phyloP scores from a whole-genome alignment of 2,113 vertebrate genomes.

The Hiodon tergisus region DNA sequence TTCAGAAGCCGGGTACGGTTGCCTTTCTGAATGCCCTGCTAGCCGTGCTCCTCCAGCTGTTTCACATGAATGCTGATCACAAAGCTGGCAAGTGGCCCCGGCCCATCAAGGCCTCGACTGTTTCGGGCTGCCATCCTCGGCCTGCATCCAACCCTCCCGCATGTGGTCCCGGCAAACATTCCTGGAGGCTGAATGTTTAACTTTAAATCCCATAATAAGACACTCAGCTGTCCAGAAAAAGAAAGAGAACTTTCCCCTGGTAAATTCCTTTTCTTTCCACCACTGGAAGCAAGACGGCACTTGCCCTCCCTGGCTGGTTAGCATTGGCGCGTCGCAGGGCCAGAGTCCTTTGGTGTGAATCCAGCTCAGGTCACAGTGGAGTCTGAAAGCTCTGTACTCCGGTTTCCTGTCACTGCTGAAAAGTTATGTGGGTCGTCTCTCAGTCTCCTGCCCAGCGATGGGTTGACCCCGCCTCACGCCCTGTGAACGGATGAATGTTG shows the following conservation, averaged over 20 bases:
- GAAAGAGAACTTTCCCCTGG: slow-evolving; percentile 64
- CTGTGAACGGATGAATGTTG: too few relatives aligned
- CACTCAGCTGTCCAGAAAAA: slow-evolving; percentile 71
- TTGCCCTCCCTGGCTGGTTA: slow-evolving; percentile 47
- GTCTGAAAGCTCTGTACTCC: slow-evolving; percentile 22
- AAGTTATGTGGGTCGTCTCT: too few relatives aligned
- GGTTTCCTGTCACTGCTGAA: slow-evolving; percentile 13
- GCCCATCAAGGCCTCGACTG: slow-evolving; percentile 42
- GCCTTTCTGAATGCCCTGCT: slow-evolving; percentile 45
- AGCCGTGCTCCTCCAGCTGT: slow-evolving; percentile 66
- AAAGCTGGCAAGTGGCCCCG: slow-evolving; percentile 56
- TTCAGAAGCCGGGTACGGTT: slow-evolving; percentile 42
- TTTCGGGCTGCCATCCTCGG: slow-evolving; percentile 42
- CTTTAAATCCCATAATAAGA: slow-evolving; percentile 73
- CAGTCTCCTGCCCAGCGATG: too few relatives aligned
- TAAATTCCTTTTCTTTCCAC: slow-evolving; percentile 53
- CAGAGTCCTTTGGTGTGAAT: slow-evolving; percentile 3
- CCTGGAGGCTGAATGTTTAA: slow-evolving; percentile 59
- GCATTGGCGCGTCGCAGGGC: not conserved
- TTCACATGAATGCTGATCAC: slow-evolving; percentile 65
- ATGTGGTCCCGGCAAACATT: slow-evolving; percentile 56
- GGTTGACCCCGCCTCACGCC: too few relatives aligned
- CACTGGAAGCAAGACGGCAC: slow-evolving; percentile 57
- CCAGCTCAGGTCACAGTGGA: too few relatives aligned
- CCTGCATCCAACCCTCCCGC: slow-evolving; percentile 51